These are phyloP conservation scores for Cnemophilus loriae DNA, from an alignment of 2,113 vertebrate species.

Conservation along the genomic window DNA sequence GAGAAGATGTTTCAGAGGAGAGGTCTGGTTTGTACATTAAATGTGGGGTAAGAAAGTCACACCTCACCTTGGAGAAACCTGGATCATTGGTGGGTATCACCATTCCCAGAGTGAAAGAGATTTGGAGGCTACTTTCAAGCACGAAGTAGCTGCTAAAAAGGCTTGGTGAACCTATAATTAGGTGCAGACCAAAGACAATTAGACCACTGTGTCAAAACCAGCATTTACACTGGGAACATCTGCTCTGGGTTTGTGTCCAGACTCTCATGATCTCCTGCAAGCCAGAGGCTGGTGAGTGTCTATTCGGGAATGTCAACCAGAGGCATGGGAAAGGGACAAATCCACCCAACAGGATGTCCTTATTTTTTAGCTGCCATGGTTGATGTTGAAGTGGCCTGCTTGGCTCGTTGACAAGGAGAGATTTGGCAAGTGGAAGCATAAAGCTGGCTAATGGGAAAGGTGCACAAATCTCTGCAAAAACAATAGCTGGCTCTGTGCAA, in stretches of 20 bases:
- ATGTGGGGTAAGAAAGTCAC: neutral
- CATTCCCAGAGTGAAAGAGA: neutral
- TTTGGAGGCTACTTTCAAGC: neutral
- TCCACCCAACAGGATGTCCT: neutral
- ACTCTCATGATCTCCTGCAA: neutral
- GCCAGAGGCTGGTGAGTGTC: neutral
- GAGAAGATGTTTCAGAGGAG: neutral
- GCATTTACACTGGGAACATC: neutral
- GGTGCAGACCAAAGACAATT: neutral
- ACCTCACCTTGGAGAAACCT: neutral
- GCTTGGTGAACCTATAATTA: neutral
- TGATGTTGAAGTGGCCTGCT: neutral
- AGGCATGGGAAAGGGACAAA: neutral
- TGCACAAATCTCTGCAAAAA: neutral
- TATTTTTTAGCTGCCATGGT: neutral
- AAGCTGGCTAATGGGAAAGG: neutral
- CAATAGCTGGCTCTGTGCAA: neutral
- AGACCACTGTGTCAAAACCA: neutral
- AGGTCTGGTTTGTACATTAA: neutral
- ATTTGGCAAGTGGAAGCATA: neutral
- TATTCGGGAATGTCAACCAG: neutral
- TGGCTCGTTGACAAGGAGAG: neutral
- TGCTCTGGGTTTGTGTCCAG: neutral
- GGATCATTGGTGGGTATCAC: neutral
- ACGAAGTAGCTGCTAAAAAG: neutral